Evolutionary conservation across 2,797 vertebrate genomes (phyloP).

Genomic region (Oreortyx pictus): DNA sequence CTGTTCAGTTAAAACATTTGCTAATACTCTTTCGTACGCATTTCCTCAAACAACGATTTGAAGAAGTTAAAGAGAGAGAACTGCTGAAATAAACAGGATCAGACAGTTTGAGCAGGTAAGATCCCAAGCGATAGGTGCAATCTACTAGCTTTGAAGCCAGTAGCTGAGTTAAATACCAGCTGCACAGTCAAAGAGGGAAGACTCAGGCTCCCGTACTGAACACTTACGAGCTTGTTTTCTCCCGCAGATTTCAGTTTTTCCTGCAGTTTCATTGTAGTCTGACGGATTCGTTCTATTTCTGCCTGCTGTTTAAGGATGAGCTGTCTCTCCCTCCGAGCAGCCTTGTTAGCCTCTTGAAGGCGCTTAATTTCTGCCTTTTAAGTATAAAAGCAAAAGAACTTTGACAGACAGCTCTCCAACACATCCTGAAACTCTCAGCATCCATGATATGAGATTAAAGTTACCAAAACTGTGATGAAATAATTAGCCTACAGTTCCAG

Average conservation of each 20-base stretch:
- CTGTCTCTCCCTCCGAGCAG: slow-evolving; percentile 94
- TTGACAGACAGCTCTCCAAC: not conserved
- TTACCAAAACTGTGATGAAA: not conserved
- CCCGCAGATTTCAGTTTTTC: slow-evolving; percentile 92
- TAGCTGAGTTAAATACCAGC: not conserved
- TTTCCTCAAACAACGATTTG: not conserved
- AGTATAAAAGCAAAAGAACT: not conserved
- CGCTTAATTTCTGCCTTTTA: slow-evolving; percentile 95
- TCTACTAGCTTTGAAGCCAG: not conserved
- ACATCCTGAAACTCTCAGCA: not conserved
- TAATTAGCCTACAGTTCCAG: not conserved
- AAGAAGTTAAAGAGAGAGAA: not conserved
- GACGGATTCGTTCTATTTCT: slow-evolving; percentile 94
- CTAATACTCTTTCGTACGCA: not conserved
- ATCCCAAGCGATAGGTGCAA: not conserved
- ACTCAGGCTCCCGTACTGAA: not conserved
- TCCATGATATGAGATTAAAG: not conserved
- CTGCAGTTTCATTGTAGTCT: slow-evolving; percentile 91
- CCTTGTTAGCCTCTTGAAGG: slow-evolving; percentile 96
- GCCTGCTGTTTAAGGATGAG: slow-evolving; percentile 96
- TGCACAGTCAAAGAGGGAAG: not conserved
- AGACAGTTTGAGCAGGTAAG: not conserved
- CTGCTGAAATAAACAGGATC: not conserved
- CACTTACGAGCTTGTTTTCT: slow-evolving; percentile 86
- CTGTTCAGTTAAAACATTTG: not conserved